A percentile compares a stretch with the other conserved stretches of the same genome.
phyloP scores from a whole-genome alignment of 2,888 invertebrate species.

The Leptopilina myrica region DNA sequence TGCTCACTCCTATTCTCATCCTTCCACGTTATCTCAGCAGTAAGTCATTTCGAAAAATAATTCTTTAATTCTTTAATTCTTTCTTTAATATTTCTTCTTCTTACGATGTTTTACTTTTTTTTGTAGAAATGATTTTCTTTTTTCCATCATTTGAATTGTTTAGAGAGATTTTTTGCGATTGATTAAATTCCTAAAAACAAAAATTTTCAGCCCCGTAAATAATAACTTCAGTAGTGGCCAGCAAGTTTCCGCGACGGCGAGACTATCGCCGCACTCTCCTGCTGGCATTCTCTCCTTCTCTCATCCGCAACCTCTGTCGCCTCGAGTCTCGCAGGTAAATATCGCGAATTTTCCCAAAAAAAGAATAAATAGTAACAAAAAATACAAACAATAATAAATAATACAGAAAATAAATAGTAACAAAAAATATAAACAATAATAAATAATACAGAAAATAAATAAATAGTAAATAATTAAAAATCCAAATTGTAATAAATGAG shows the following conservation, averaged over 20 bases:
- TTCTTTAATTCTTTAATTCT: background rate
- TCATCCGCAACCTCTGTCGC: conserved; percentile 80
- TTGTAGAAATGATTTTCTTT: background rate
- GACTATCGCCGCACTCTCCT: conserved; percentile 80
- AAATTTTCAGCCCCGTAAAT: conserved; percentile 69
- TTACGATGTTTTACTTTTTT: no score
- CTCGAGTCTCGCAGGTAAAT: conserved; percentile 78
- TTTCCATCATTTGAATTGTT: background rate
- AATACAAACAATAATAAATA: no score
- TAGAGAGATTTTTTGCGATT: background rate
- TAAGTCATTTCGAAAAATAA: conserved; percentile 57
- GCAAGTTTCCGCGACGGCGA: conserved; percentile 76
- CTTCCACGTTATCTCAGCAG: conserved; percentile 74
- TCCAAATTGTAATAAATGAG: no score
- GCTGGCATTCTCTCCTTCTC: conserved; percentile 72
- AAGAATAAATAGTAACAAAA: no score
- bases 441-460: no score
- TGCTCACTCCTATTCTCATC: conserved; percentile 74
- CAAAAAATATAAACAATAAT: no score
- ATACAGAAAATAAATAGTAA: no score
- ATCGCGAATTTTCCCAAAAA: background rate
- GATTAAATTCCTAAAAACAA: background rate
- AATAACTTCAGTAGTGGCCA: conserved; percentile 76
- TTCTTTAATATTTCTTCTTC: no score
- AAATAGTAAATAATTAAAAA: no score